Base-by-base conservation (phyloP, 2,113 vertebrate species). In the Misgurnus anguillicaudatus region DNA sequence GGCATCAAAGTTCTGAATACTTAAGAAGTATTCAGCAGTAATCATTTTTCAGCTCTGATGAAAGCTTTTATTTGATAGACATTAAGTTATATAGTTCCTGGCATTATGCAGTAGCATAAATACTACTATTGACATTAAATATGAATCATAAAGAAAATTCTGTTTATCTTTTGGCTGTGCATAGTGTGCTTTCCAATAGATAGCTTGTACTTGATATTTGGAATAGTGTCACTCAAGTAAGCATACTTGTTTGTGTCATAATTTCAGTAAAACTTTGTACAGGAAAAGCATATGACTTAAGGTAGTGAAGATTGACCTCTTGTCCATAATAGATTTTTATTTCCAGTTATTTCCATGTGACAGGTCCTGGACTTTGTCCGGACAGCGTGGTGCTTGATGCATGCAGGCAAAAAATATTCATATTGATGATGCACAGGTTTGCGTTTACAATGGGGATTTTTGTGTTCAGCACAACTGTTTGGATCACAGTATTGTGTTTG, bases 241-340 rank as follows among this genome's bases (percentile, higher is more conserved):
- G 41, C 58, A 61, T 75, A n/a, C 68, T 55, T 47, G 36, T 41
- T 45, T n/a, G 8, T 62, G 41, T n/a, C 71, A 74, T 31, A 11
- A n/a, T 60, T 24, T 45, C 55, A 62, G 3, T 2, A n/a, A 21
- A 36, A 36, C 60, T 6, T 14, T 4, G 3, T 16, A 31, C 60
- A 5, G n/a, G 38, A 16, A 60, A 42, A 60, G 38, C 70, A 45
- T 3, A 21, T 42, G 53, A 10, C n/a, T 73, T 31, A 60, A 60
- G 42, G 19, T 41, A n/a, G 14, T 75, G 58, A 62, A 61, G 57
- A 48, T 62, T 36, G 21, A 75, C 72, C 58, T 36, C 42, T 75
- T 48, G 55, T 62, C 16, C 42, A 17, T 21, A 6, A n/a, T n/a
- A 47, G 39, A 21, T 48, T 19, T 62, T 41, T 31, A 41, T 57